Percentiles rank a stretch among this genome's conserved stretches.
phyloP scores from a whole-genome alignment of 1,140 invertebrate genomes.

The Penaeus chinensis region DNA sequence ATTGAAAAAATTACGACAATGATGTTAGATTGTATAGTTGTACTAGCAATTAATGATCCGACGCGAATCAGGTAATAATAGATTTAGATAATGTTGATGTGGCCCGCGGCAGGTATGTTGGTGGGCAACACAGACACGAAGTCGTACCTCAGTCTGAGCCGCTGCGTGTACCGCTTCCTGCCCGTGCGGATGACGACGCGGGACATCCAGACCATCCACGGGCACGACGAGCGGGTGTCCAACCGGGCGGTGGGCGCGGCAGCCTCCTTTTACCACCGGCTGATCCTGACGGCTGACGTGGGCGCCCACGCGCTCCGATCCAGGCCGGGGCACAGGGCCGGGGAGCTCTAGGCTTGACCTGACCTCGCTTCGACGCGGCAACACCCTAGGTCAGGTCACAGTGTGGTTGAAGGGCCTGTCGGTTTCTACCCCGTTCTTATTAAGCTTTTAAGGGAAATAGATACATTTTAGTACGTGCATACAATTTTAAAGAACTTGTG shows the following conservation, averaged over 20 bases:
- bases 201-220: conserved; percentile 71
- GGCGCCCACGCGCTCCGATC: background rate
- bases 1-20: no score
- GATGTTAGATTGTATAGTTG: no score
- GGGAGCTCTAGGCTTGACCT: conserved; percentile 34
- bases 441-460: no score
- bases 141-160: conserved; percentile 71
- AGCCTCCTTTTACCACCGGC: conserved; percentile 73
- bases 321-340: conserved; percentile 10
- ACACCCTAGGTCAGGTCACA: background rate
- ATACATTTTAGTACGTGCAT: no score
- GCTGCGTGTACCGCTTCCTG: conserved; percentile 72
- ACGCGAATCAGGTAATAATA: no score
- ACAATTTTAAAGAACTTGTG: no score
- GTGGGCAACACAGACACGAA: conserved; percentile 73
- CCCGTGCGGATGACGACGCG: conserved; percentile 68
- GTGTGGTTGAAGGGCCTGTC: background rate
- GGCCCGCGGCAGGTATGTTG: conserved; percentile 68
- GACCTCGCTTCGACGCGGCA: background rate
- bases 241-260: conserved; percentile 70
- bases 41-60: no score
- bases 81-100: no score
- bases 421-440: background rate
- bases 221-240: conserved; percentile 72
- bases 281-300: conserved; percentile 71